Base-by-base conservation (phyloP, 2,888 invertebrate genomes). In the Xestia xanthographa region DNA sequence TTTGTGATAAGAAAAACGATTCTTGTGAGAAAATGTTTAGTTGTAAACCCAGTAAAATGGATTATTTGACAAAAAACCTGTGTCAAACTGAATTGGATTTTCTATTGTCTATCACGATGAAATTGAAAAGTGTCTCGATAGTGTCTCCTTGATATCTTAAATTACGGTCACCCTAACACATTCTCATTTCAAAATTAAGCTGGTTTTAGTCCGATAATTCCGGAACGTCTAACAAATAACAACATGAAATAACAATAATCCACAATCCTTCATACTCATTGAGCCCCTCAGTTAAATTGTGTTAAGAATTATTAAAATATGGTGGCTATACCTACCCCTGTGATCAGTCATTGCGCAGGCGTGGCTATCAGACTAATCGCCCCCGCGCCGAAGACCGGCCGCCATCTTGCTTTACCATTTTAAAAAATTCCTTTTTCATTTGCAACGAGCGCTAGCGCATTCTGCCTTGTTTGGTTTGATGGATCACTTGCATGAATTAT, bases 351-450 rank as follows among this genome's bases (percentile, higher is more conserved):
- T 79, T 84, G 84, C 82, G 86, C 92, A 91, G 94, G 94, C 94
- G 94, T 93, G 94, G 93, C 90, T 88, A 87, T 92, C 91, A 89
- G 80, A 92, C 92, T 92, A 93, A 94, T 93, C 92, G 92, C 93
- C 94, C 94, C 92, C 92, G 92, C 92, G 92, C 92, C 88, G 89
- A 91, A 89, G 34, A 70, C 43, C 83, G 80, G 91, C 85, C 93
- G 95, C 95, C 95, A 95, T 95, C 86, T 94, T 95, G 93, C 62
- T 90, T 91, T 93, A 92, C 87, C 90, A 90, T 91, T 91, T 92
- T 89, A 86, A 65, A 80, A 86, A 87, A 85, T 78, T 87, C 89
- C 85, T 90, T 91, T 90, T 91, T 86, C 85, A 85, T 88, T 89
- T 85, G 81, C 83, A 77, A 77, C 62, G 71, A 91, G 92, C 93